These are phyloP conservation scores for Melanotaenia maccullochi DNA, from an alignment of 2,797 vertebrate genomes.

Conservation along the genomic window DNA sequence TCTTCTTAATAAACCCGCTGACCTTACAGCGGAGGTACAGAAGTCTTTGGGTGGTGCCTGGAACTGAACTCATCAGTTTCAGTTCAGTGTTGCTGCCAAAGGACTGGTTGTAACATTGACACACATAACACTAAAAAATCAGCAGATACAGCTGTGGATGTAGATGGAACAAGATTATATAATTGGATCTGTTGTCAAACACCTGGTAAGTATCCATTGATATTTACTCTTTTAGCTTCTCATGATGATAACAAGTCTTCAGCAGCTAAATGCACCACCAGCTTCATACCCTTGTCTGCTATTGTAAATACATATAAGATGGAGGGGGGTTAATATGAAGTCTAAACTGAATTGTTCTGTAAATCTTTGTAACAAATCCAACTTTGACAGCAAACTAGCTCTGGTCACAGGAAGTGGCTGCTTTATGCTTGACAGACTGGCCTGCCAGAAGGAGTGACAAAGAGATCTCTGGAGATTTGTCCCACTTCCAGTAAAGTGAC, in stretches of 20 bases:
- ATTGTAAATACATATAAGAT: background rate
- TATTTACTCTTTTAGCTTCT: background rate
- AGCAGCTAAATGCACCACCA: background rate
- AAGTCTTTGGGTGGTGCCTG: background rate
- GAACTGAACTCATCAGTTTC: background rate
- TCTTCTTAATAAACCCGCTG: background rate
- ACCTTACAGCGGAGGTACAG: background rate
- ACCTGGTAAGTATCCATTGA: background rate
- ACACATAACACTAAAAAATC: background rate
- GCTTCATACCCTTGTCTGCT: background rate
- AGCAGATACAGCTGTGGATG: background rate
- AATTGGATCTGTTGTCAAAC: background rate
- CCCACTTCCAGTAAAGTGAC: constrained; percentile 36
- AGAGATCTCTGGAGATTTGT: constrained; percentile 31
- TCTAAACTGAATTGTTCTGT: background rate
- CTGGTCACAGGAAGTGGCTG: constrained; percentile 12
- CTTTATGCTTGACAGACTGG: background rate
- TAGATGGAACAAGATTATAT: background rate
- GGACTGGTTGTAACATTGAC: background rate
- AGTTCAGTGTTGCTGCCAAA: background rate
- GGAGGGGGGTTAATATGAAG: background rate
- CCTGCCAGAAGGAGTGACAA: constrained; percentile 32
- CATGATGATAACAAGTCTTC: background rate
- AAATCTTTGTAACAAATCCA: background rate
- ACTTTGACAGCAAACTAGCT: constrained; percentile 2